Percentiles rank a stretch among this genome's conserved stretches.
These are phyloP conservation scores for Pammene aurita DNA, from an alignment of 2,888 invertebrate species.

Conservation along the genomic window DNA sequence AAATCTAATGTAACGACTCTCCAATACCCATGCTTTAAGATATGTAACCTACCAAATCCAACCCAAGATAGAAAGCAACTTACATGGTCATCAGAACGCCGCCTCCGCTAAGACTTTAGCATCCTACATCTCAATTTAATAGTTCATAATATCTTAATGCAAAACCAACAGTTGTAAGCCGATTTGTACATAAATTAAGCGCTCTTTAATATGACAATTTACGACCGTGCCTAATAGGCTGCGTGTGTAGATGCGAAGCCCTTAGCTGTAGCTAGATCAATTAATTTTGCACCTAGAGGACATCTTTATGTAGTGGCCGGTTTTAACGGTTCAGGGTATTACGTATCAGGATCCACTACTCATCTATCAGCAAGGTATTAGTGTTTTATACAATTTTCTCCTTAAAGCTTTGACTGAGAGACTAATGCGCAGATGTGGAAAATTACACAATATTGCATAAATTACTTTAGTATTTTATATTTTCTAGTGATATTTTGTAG, in stretches of 20 bases:
- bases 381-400: slow-evolving; percentile 29
- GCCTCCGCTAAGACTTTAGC: slow-evolving; percentile 40
- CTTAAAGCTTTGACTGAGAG: slow-evolving; percentile 18
- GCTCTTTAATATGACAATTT: slow-evolving; percentile 70
- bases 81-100: slow-evolving; percentile 6
- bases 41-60: not conserved
- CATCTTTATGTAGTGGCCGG: slow-evolving; percentile 63
- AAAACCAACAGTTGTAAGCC: slow-evolving; percentile 62
- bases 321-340: slow-evolving; percentile 63
- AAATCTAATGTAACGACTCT: not conserved
- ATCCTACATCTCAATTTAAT: slow-evolving; percentile 58
- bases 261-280: slow-evolving; percentile 56
- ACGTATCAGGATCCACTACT: slow-evolving; percentile 50
- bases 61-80: not conserved
- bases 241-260: slow-evolving; percentile 51
- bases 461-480: too few species aligned
- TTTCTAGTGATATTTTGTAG: too few species aligned
- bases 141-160: slow-evolving; percentile 59
- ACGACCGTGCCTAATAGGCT: slow-evolving; percentile 60
- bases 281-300: slow-evolving; percentile 66
- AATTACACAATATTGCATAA: slow-evolving; percentile 20
- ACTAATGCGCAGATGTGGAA: slow-evolving; percentile 16
- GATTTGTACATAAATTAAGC: slow-evolving; percentile 65
- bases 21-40: not conserved
- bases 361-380: slow-evolving; percentile 53